Percentiles rank a stretch among this genome's conserved stretches.
Conservation (phyloP, 2,797 vertebrate species). For the Sphenodon punctatus region DNA sequence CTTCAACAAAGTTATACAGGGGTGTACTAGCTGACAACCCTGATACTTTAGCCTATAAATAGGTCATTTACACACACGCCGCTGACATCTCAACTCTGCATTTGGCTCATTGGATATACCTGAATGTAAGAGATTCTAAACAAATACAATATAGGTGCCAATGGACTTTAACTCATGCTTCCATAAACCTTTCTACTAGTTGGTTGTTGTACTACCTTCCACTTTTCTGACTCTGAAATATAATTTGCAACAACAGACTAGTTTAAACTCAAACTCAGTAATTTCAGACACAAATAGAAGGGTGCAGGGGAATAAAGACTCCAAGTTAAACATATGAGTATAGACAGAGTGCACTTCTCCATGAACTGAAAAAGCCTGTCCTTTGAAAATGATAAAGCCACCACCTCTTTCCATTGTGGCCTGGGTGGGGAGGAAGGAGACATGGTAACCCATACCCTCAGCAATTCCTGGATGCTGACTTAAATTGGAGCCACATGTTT, state of each 20-base stretch:
- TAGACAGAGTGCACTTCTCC: too few relatives aligned
- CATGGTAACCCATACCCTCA: too few relatives aligned
- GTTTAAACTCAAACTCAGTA: neutral
- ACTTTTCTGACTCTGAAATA: neutral
- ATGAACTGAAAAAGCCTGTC: too few relatives aligned
- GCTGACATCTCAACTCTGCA: neutral
- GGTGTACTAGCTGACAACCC: neutral
- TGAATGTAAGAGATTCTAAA: neutral
- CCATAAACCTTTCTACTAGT: too few relatives aligned
- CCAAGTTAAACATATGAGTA: neutral
- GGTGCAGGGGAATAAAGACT: neutral
- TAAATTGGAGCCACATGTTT: too few relatives aligned
- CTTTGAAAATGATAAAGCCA: too few relatives aligned
- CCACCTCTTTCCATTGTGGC: too few relatives aligned
- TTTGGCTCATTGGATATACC: neutral
- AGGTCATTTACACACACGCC: neutral
- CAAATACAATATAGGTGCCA: neutral
- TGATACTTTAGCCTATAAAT: neutral
- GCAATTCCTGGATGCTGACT: too few relatives aligned
- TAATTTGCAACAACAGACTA: neutral
- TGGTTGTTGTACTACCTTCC: neutral
- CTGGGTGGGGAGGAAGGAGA: too few relatives aligned
- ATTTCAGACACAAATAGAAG: neutral
- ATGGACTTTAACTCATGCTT: too few relatives aligned
- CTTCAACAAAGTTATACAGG: neutral